Percentiles rank a stretch among this genome's conserved stretches.
These are phyloP conservation scores for Hucho hucho DNA, from an alignment of 2,113 vertebrate species.

Conservation along the genomic window DNA sequence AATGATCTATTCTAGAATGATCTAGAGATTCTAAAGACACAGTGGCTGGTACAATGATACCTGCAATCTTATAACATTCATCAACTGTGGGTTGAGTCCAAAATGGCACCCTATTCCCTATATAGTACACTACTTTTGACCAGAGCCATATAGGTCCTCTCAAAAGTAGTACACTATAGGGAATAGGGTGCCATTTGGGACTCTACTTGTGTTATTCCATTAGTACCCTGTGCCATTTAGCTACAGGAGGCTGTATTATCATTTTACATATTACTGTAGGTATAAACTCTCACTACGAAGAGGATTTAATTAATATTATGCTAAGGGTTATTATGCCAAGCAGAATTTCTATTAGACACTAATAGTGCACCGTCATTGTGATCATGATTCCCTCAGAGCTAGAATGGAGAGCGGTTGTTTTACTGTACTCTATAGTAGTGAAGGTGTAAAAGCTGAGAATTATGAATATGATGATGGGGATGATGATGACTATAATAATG, in stretches of 20 bases:
- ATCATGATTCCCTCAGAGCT: neutral
- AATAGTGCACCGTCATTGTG: neutral
- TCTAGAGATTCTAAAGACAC: neutral
- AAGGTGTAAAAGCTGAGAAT: neutral
- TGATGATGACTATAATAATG: neutral
- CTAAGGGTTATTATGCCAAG: too few species aligned
- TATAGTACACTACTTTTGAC: too few species aligned
- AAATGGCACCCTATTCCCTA: too few species aligned
- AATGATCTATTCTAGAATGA: too few species aligned
- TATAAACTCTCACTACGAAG: neutral
- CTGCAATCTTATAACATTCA: neutral
- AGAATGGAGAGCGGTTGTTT: neutral
- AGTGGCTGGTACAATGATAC: neutral
- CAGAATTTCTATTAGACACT: neutral
- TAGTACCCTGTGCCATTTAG: neutral
- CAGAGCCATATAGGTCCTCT: too few species aligned
- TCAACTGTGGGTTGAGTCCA: neutral
- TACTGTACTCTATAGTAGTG: neutral
- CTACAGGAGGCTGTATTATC: neutral
- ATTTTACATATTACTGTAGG: neutral
- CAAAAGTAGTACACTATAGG: too few species aligned
- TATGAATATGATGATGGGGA: neutral
- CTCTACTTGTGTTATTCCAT: neutral
- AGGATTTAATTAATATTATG: too few species aligned
- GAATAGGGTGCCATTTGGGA: neutral